A percentile compares a stretch with the other conserved stretches of the same genome.
Conservation (phyloP, 1,140 invertebrate genomes). For the Saccostrea echinata region DNA sequence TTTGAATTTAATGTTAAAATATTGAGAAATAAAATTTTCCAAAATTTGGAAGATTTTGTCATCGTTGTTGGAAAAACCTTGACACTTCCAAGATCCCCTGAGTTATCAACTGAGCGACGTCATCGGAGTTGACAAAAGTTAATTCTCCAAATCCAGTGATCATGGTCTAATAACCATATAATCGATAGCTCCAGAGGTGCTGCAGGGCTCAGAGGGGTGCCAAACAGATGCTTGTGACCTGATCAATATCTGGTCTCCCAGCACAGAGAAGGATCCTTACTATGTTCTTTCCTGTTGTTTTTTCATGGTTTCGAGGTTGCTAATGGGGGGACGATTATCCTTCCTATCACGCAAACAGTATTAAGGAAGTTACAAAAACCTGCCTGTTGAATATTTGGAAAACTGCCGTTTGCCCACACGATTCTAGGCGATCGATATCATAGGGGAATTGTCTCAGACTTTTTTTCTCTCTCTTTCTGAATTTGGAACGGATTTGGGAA, state of each 20-base stretch:
- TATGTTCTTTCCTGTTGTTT: not conserved
- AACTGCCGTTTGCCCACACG: slow-evolving; percentile 39
- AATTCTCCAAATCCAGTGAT: slow-evolving; percentile 18
- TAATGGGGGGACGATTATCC: slow-evolving; percentile 31
- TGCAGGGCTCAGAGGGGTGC: slow-evolving; percentile 18
- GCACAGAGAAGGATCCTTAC: not conserved
- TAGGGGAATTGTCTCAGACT: slow-evolving; percentile 40
- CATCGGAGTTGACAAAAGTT: slow-evolving; percentile 7
- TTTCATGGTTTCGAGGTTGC: slow-evolving; percentile 32
- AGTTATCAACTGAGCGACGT: not conserved
- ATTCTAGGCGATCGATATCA: slow-evolving; percentile 40
- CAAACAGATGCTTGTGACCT: slow-evolving; percentile 11
- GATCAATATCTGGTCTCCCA: slow-evolving; percentile 13
- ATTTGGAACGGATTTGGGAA: slow-evolving; percentile 26
- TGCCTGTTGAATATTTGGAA: slow-evolving; percentile 46
- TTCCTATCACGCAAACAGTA: slow-evolving; percentile 26
- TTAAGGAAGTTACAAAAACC: slow-evolving; percentile 6
- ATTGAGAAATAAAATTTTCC: too few species aligned
- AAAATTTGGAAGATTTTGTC: too few species aligned
- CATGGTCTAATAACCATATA: slow-evolving; percentile 9
- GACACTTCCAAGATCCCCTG: not conserved
- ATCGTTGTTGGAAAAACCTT: not conserved
- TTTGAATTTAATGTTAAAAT: too few species aligned
- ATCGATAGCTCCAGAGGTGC: slow-evolving; percentile 19
- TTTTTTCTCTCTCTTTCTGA: not conserved